Evolutionary conservation across 2,113 vertebrate genomes (phyloP).

Genomic region (Brienomyrus longianalis): DNA sequence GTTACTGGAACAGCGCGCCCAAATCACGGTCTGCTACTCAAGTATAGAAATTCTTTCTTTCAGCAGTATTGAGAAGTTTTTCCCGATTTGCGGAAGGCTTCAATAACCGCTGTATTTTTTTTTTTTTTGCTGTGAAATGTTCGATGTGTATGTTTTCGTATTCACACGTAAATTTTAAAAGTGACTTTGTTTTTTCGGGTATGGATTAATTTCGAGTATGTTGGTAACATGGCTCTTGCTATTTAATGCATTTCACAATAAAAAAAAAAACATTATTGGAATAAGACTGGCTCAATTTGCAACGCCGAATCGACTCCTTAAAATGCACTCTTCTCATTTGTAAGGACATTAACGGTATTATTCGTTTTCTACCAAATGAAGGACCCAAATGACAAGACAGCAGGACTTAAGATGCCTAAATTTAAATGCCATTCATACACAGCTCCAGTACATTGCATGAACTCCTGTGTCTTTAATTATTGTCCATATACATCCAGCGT

Average conservation of each 20-base stretch:
- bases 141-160: neutral
- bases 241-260: neutral
- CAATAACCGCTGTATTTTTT: neutral
- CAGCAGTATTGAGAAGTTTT: neutral
- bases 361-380: constrained; percentile 1
- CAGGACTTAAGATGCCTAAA: neutral
- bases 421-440: neutral
- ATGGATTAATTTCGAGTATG: neutral
- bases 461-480: constrained; percentile 25
- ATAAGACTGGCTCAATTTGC: neutral
- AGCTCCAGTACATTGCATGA: neutral
- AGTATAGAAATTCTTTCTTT: neutral
- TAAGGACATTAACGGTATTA: neutral
- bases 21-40: neutral
- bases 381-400: neutral
- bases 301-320: neutral
- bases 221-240: neutral
- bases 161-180: neutral
- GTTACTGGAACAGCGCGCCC: neutral
- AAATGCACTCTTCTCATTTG: neutral
- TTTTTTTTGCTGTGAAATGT: neutral
- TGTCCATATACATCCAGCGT: constrained; percentile 26
- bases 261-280: neutral
- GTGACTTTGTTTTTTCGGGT: neutral
- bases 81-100: neutral